Evolutionary conservation across 1,140 invertebrate genomes (phyloP), one percentile per base, ranked within the genome.

Genomic region (Lepidurus packardi): DNA sequence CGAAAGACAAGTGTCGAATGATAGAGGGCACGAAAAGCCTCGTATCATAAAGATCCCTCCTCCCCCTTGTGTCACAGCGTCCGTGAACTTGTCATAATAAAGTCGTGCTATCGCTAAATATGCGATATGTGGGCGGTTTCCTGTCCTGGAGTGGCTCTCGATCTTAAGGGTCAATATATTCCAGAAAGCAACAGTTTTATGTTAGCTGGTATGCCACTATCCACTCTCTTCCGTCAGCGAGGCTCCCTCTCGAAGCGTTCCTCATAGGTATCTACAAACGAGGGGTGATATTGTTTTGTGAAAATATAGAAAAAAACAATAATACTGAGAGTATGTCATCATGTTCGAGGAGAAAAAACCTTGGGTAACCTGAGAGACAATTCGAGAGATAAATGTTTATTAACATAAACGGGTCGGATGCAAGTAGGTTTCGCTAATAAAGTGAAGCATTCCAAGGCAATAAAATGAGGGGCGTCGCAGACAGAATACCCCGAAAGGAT

Each of bases 21-120:
- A 34, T 34, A 34, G 34, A 34, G 34, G 34, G 0, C 34, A 4
- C 3, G 34, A 34, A 34, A 34, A 34, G 47, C 53, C 21, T 11
- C 6, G 41, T 45, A 42, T 24, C 65, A n/a, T 47, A 73, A 42
- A 77, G 53, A 42, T 73, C 34, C 53, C n/a, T n/a, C 11, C 9
- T 10, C 65, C 44, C 10, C 53, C 24, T 47, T 24, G 65, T 24
- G 34, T 47, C 24, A 42, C 24, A 43, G 34, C 65, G 44, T 77
- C 44, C 24, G 34, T 47, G n/a, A 47, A 77, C 34, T 77, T 47
- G 41, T 77, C 34, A 73, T 77, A 77, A 53, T 77, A 77, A 11
- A 41, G 21, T 42, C 65, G 53, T 25, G n/a, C 13, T 24, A 47
- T 47, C 44, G n/a, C 34, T 6, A 77, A 43, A 47, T 34, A 53